These are phyloP conservation scores for Monopis laevigella DNA, from an alignment of 2,888 invertebrate species.

Conservation along the genomic window DNA sequence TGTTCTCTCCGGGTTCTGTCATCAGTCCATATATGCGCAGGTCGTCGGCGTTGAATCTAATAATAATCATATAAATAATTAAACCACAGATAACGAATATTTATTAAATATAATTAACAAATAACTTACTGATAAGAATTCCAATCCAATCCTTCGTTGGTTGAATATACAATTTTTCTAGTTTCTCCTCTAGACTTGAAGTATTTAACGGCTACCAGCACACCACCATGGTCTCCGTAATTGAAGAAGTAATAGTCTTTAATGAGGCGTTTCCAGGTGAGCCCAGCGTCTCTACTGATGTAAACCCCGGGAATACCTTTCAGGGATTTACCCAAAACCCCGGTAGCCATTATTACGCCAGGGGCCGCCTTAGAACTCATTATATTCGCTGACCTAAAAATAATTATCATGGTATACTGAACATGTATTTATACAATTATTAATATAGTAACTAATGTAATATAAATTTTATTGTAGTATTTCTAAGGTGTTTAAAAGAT, in stretches of 20 bases:
- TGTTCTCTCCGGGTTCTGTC: slow-evolving; percentile 95
- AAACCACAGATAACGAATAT: no score
- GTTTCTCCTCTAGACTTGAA: slow-evolving; percentile 82
- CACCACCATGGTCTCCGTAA: slow-evolving; percentile 91
- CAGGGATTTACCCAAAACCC: slow-evolving; percentile 78
- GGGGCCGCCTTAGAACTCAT: slow-evolving; percentile 88
- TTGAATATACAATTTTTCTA: slow-evolving; percentile 82
- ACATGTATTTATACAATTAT: no score
- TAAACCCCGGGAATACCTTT: slow-evolving; percentile 86
- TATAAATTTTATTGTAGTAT: no score
- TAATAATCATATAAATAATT: no score
- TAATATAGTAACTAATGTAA: no score
- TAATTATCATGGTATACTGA: no score
- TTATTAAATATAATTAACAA: slow-evolving; percentile 9
- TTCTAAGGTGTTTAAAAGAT: no score
- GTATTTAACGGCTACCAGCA: slow-evolving; percentile 85
- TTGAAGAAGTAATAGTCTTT: slow-evolving; percentile 86
- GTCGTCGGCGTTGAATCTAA: slow-evolving; percentile 75
- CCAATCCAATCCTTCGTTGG: slow-evolving; percentile 88
- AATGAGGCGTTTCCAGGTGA: slow-evolving; percentile 83
- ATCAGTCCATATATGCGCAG: slow-evolving; percentile 88
- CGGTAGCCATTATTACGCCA: slow-evolving; percentile 88
- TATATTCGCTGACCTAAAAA: slow-evolving; percentile 76
- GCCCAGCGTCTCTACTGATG: slow-evolving; percentile 82
- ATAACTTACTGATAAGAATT: slow-evolving; percentile 64